Conservation (phyloP, 1,140 invertebrate genomes). For the Eriocheir sinensis region DNA sequence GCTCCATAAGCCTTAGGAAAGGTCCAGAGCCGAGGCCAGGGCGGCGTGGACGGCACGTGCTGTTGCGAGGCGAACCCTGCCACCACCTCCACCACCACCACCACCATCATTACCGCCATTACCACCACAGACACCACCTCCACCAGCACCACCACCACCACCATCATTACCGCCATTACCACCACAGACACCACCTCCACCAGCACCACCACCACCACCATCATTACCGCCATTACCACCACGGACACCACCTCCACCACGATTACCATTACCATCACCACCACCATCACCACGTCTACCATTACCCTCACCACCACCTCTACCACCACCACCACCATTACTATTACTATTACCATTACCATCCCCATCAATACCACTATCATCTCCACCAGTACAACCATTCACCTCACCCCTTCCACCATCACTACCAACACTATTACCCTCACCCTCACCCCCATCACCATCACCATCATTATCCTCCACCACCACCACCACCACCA, state of each 20-base stretch:
- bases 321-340: neutral
- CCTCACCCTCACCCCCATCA: constrained; percentile 33
- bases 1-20: neutral
- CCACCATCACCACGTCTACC: neutral
- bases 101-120: neutral
- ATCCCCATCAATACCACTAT: neutral
- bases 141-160: neutral
- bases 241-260: neutral
- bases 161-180: neutral
- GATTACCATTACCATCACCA: neutral
- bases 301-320: neutral
- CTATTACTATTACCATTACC: neutral
- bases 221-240: neutral
- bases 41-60: neutral
- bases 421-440: neutral
- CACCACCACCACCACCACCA: neutral
- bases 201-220: neutral
- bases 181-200: neutral
- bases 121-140: neutral
- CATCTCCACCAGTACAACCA: neutral
- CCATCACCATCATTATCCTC: neutral
- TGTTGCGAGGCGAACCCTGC: neutral
- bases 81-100: too few species aligned
- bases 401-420: neutral
- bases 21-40: neutral